Conservation (phyloP, 2,797 vertebrate species). For the Zalophus californianus region DNA sequence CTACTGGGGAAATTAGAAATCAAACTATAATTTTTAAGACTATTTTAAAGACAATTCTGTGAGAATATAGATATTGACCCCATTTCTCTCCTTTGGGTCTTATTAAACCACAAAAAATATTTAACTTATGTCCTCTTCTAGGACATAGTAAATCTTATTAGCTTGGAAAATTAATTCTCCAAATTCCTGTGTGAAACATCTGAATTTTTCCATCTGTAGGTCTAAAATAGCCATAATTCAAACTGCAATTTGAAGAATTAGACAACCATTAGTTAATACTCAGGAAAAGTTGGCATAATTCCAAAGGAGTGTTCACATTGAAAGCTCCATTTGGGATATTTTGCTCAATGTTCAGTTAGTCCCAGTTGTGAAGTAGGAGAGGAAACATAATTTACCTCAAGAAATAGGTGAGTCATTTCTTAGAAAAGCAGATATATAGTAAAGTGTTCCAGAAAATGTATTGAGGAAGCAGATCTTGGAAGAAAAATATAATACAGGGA, state of each 20-base stretch:
- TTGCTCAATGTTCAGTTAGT: not conserved
- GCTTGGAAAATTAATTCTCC: conserved; percentile 15
- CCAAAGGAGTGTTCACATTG: not conserved
- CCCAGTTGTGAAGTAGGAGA: conserved; percentile 1
- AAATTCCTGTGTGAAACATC: not conserved
- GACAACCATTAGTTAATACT: not conserved
- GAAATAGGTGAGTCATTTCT: conserved; percentile 32
- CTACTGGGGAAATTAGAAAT: not conserved
- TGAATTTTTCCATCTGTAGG: conserved; percentile 1
- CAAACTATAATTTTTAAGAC: not conserved
- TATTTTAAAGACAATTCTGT: not conserved
- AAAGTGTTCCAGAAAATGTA: not conserved
- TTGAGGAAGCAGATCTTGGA: not conserved
- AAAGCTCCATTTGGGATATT: conserved; percentile 31
- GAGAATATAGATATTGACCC: not conserved
- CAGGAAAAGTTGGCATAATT: not conserved
- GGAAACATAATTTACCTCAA: not conserved
- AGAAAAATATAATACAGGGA: not conserved
- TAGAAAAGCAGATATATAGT: not conserved
- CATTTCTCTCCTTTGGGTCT: not conserved
- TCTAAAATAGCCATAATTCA: conserved; percentile 52
- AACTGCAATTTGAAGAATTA: not conserved
- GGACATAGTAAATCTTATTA: not conserved
- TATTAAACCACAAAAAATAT: not conserved
- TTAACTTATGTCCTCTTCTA: not conserved